phyloP scores from a whole-genome alignment of 2,797 vertebrate species.

The Iguana delicatissima region DNA sequence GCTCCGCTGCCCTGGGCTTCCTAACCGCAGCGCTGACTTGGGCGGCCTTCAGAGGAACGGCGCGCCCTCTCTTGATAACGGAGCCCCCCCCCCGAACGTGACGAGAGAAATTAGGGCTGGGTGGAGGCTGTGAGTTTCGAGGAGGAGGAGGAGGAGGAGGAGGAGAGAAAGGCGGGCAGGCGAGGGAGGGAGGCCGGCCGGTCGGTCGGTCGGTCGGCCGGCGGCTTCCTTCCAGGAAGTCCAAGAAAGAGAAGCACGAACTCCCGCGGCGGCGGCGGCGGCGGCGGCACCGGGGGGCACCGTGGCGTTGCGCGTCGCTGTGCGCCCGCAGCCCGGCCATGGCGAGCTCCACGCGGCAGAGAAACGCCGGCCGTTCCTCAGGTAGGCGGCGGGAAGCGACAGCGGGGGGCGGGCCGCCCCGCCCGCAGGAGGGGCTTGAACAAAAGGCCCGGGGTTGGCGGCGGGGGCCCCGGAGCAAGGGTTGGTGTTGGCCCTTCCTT shows the following conservation, averaged over 20 bases:
- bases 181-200: not conserved
- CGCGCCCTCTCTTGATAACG: not conserved
- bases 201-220: too few species aligned
- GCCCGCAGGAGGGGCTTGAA: not conserved
- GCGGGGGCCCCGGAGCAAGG: not conserved
- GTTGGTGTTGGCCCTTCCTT: not conserved
- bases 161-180: not conserved
- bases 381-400: not conserved
- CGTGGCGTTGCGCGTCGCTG: too few species aligned
- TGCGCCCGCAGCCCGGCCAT: not conserved
- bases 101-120: too few species aligned
- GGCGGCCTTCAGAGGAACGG: not conserved
- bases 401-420: not conserved
- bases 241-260: not conserved
- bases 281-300: rapidly evolving
- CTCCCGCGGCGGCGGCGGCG: not conserved
- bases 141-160: not conserved
- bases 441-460: too few species aligned
- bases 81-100: too few species aligned
- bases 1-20: too few species aligned
- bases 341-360: slow-evolving; percentile 19
- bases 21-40: not conserved
- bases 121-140: not conserved
- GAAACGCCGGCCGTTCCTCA: not conserved
- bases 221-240: not conserved